Evolutionary conservation across 2,888 invertebrate genomes (phyloP).

Genomic region (Tetragonula carbonaria): DNA sequence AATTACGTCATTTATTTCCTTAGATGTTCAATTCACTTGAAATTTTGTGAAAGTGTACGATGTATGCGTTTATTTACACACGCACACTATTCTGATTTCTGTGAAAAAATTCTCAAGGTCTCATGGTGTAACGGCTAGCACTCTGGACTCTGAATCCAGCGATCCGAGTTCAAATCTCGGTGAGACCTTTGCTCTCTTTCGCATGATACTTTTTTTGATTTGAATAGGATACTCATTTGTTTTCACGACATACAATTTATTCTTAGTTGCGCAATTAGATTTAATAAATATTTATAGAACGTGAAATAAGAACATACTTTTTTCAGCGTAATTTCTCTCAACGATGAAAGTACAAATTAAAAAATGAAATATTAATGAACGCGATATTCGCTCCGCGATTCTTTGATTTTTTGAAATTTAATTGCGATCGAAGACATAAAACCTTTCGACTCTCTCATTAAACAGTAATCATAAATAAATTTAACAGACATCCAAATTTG

Average conservation of each 20-base stretch:
- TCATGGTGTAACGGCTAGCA: conserved; percentile 92
- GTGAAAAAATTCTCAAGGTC: conserved; percentile 83
- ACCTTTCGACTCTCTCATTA: too few relatives aligned
- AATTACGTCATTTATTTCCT: neutral
- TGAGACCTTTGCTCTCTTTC: conserved; percentile 85
- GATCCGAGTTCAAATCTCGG: conserved; percentile 93
- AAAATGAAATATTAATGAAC: neutral
- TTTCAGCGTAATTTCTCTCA: neutral
- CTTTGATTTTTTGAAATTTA: neutral
- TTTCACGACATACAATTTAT: neutral
- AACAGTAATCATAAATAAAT: neutral
- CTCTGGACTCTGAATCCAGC: conserved; percentile 93
- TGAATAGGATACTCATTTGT: neutral
- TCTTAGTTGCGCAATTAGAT: neutral
- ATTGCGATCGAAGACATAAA: neutral
- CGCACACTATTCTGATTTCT: conserved; percentile 85
- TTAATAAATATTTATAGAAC: neutral
- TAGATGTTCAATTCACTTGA: neutral
- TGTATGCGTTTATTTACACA: conserved; percentile 42
- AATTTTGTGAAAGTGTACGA: conserved; percentile 4
- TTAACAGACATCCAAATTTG: neutral
- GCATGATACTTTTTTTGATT: neutral
- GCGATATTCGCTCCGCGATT: neutral
- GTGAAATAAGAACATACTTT: neutral
- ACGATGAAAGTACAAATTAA: neutral